These are phyloP conservation scores for Seriola rivoliana DNA, from an alignment of 2,113 vertebrate genomes.

Conservation along the genomic window DNA sequence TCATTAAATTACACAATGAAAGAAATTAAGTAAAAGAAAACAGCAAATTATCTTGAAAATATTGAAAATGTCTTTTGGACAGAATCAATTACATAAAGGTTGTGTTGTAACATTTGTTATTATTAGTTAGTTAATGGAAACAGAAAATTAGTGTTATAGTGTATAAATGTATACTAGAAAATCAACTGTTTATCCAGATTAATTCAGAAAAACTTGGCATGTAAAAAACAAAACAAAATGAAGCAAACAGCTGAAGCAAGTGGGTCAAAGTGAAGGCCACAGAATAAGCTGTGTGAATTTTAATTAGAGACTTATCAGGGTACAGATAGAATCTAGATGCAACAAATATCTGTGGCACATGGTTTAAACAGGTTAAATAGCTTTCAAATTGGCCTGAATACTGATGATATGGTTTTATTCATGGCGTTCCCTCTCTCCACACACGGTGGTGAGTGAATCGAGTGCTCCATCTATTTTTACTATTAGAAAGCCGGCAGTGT, in stretches of 20 bases:
- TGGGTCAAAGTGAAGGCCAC: constrained; percentile 25
- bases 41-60: too few relatives aligned
- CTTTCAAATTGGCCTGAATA: constrained; percentile 12
- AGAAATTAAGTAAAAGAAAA: too few relatives aligned
- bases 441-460: constrained; percentile 36
- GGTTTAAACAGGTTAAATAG: constrained; percentile 13
- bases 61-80: too few relatives aligned
- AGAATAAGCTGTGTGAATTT: constrained; percentile 39
- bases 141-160: too few relatives aligned
- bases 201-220: not conserved
- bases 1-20: too few relatives aligned
- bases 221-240: not conserved
- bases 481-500: constrained; percentile 45
- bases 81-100: too few relatives aligned
- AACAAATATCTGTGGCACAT: constrained; percentile 22
- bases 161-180: not conserved
- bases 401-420: constrained; percentile 27
- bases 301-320: constrained; percentile 26
- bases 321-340: not conserved
- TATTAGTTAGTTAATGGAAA: too few relatives aligned
- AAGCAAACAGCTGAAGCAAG: not conserved
- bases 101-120: too few relatives aligned
- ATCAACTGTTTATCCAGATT: not conserved
- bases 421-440: not conserved
- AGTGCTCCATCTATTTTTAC: constrained; percentile 52